Evolutionary conservation across 2,113 vertebrate genomes (phyloP), one percentile per base, ranked within the genome.

Genomic region (Ceuthmochares aereus): DNA sequence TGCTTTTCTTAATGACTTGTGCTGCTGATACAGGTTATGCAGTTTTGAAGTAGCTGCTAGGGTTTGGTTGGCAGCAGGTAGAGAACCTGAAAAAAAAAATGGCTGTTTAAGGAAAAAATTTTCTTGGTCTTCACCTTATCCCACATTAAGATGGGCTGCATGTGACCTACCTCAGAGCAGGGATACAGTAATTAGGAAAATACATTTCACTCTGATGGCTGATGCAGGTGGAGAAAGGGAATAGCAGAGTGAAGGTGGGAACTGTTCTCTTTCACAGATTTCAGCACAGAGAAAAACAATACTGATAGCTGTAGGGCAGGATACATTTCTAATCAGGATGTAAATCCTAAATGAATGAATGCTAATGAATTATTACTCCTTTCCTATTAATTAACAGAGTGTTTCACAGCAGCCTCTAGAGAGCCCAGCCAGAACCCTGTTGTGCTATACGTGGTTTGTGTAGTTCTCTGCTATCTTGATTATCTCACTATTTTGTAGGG

Each of bases 331-430:
- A 91, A 77, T 77, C 75, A 84, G 52, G 73, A 75, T 90, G 77
- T 83, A 94, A 96, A 74, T 86, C 64, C 72, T 67, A 81, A 91
- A 77, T 94, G 81, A 93, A 70, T 87, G 75, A 88, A 85, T 79
- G 36, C 54, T 91, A 93, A 85, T 96, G 77, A 93, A 95, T 89
- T 70, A 95, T 93, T 88, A 70, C 60, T 81, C 60, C 72, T 93
- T 93, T 63, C 52, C 55, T 86, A 68, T 75, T 91, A 90, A 95
- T 93, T 91, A 94, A 79, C 51, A 70, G n/a, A 34, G 55, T 60
- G 42, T 93, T 93, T 83, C 59, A 91, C n/a, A 91, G 78, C 89
- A 82, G 59, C 55, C 32, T 93, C 75, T 94, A 86, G 84, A 95
- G 82, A 95, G 14, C 19, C 70, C 15, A 89, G 66, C 12, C 76